Evolutionary conservation across 1,140 invertebrate genomes (phyloP), one percentile per base, ranked within the genome.

Genomic region (Bilobella aurantiaca): DNA sequence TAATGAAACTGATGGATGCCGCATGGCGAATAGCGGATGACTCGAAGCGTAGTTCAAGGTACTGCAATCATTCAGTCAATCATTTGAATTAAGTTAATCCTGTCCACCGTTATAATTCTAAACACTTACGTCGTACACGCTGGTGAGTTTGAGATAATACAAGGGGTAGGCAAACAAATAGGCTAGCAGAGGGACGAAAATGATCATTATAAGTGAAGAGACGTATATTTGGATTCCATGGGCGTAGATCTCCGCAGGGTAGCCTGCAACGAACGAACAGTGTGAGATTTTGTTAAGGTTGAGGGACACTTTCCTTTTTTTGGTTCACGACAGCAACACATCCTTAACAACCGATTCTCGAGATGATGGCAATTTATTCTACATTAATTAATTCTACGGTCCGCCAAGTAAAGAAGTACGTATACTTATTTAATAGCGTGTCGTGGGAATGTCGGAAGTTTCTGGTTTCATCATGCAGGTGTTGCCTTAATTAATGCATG

Each of bases 81-180:
- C n/a, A n/a, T n/a, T n/a, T n/a, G n/a, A n/a, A n/a, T n/a, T n/a
- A n/a, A n/a, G n/a, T n/a, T n/a, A n/a, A n/a, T n/a, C n/a, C n/a
- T n/a, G n/a, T n/a, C n/a, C n/a, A n/a, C n/a, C n/a, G n/a, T n/a
- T n/a, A n/a, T n/a, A n/a, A n/a, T n/a, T n/a, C n/a, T n/a, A n/a
- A n/a, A n/a, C 21, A 28, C 23, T 53, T 62, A 73, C 72, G 60
- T 73, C 72, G 34, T 64, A 73, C 0, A 73, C 67, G 46, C 69
- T 71, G n/a, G 72, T 73, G 1, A 73, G 57, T 53, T 73, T 31
- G 69, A 73, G 71, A 29, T 73, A 61, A 58, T 73, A 73, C 37
- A 73, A 73, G 2, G 69, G 47, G 25, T 59, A 62, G 67, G 71
- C 69, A 46, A 71, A 71, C 59, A 71, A 71, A 46, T 71, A 73